These are phyloP conservation scores for Hippocampus barbouri DNA, from an alignment of 2,113 vertebrate genomes.

Conservation along the genomic window DNA sequence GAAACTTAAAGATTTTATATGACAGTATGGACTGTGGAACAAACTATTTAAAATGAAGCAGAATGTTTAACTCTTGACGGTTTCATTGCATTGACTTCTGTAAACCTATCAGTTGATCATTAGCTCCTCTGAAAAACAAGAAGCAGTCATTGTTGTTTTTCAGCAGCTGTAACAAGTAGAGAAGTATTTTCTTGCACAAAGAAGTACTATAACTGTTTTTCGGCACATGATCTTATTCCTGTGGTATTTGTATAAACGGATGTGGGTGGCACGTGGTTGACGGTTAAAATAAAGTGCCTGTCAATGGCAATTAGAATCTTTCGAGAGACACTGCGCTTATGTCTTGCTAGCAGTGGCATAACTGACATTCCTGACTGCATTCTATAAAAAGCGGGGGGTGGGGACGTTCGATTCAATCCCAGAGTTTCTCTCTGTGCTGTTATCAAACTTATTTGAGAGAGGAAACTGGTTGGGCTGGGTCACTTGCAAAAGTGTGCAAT, in stretches of 20 bases:
- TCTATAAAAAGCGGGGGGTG: not conserved
- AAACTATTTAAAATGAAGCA: not conserved
- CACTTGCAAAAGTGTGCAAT: not conserved
- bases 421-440: constrained; percentile 3
- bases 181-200: not conserved
- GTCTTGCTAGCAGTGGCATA: constrained; percentile 18
- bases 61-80: not conserved
- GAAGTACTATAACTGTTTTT: not conserved
- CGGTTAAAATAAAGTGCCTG: not conserved
- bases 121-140: not conserved
- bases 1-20: too few species aligned
- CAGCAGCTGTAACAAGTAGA: not conserved
- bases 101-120: not conserved
- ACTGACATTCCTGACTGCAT: constrained; percentile 48
- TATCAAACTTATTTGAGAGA: constrained; percentile 7
- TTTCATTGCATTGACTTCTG: not conserved
- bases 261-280: not conserved
- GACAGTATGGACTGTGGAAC: not conserved
- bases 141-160: not conserved
- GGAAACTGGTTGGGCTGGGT: not conserved
- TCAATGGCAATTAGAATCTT: constrained; percentile 4
- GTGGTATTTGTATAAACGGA: not conserved
- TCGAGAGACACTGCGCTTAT: constrained; percentile 4
- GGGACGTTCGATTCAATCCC: not conserved
- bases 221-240: not conserved